Conservation (phyloP, 2,888 invertebrate species). For the Petrophora chlorosata region DNA sequence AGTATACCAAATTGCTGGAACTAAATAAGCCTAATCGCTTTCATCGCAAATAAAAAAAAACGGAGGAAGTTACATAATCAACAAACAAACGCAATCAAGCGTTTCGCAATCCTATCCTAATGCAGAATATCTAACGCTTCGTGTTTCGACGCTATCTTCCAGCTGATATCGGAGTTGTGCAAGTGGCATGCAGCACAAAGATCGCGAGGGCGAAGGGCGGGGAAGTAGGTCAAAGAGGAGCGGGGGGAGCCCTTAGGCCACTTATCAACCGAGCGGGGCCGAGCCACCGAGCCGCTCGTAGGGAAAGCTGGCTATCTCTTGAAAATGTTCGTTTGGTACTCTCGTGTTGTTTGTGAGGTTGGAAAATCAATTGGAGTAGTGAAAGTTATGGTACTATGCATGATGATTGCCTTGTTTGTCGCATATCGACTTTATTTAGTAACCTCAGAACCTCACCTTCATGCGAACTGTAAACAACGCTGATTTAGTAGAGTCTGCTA, state of each 20-base stretch:
- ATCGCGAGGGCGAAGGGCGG: constrained; percentile 74
- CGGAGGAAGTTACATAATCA: constrained; percentile 37
- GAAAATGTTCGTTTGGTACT: constrained; percentile 63
- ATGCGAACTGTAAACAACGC: constrained; percentile 7
- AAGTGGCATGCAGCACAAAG: constrained; percentile 78
- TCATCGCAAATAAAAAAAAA: constrained; percentile 11
- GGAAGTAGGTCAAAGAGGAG: constrained; percentile 62
- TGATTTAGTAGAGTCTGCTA: background rate
- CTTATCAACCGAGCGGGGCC: constrained; percentile 72
- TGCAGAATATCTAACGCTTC: constrained; percentile 51
- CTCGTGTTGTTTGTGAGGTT: constrained; percentile 36
- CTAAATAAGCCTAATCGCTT: too few relatives aligned
- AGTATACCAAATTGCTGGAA: too few relatives aligned
- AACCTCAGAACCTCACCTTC: background rate
- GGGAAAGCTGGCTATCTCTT: constrained; percentile 75
- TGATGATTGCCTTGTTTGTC: constrained; percentile 21
- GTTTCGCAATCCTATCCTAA: constrained; percentile 53
- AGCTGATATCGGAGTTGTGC: constrained; percentile 80
- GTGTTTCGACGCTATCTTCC: constrained; percentile 68
- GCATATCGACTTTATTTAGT: background rate
- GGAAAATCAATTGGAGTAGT: constrained; percentile 33
- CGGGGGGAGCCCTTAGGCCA: constrained; percentile 78
- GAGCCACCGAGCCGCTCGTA: constrained; percentile 50
- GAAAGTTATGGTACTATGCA: constrained; percentile 19
- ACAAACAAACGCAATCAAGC: constrained; percentile 17